phyloP scores from a whole-genome alignment of 2,113 vertebrate species.

The Thryonomys swinderianus region DNA sequence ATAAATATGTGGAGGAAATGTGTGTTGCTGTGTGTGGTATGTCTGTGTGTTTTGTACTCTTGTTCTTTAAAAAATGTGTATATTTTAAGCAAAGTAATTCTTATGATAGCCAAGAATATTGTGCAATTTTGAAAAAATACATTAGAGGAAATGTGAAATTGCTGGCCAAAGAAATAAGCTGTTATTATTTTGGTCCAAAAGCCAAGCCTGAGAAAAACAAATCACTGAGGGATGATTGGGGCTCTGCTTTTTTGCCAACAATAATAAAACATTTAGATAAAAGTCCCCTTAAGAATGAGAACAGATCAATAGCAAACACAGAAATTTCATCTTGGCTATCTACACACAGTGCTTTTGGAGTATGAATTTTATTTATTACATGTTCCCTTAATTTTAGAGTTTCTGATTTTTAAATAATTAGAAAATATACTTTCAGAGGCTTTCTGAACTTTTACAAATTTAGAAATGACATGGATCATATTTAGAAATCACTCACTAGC shows the following conservation, averaged over 20 bases:
- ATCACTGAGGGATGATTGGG: constrained; percentile 36
- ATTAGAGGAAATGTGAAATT: constrained; percentile 39
- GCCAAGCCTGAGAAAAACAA: constrained; percentile 67
- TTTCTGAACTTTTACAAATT: constrained; percentile 42
- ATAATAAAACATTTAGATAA: constrained; percentile 62
- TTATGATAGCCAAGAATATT: constrained; percentile 39
- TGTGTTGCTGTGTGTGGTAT: neutral
- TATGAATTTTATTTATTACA: constrained; percentile 49
- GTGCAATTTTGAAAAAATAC: constrained; percentile 60
- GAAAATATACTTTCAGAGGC: constrained; percentile 20
- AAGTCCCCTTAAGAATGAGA: constrained; percentile 39
- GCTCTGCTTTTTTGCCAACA: constrained; percentile 43
- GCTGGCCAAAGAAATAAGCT: constrained; percentile 60
- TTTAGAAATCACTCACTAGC: neutral
- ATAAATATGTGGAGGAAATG: neutral
- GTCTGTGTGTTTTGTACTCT: neutral
- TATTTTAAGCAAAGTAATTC: constrained; percentile 46
- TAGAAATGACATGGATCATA: constrained; percentile 22
- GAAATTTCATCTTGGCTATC: constrained; percentile 36
- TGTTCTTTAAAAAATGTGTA: neutral
- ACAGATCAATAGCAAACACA: constrained; percentile 18
- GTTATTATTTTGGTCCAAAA: constrained; percentile 62
- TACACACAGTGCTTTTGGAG: neutral
- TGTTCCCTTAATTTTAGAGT: neutral
- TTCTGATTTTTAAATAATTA: constrained; percentile 53